Evolutionary conservation across 1,140 invertebrate species (phyloP).

Genomic region (Teleopsis dalmanni): DNA sequence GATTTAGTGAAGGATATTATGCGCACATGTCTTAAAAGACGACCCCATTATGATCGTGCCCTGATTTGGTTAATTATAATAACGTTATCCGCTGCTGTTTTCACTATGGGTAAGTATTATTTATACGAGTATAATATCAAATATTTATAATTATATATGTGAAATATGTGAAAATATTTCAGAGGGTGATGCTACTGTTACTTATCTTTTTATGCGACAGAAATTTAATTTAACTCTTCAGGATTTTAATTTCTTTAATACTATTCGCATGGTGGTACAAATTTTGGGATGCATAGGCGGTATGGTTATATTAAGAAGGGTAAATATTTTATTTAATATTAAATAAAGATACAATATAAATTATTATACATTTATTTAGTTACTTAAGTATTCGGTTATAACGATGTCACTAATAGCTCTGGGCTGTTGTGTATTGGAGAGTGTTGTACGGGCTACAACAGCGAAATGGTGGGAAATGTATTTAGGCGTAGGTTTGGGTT

Average conservation of each 20-base stretch:
- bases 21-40: slow-evolving; percentile 48
- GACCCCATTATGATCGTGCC: slow-evolving; percentile 49
- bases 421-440: slow-evolving; percentile 30
- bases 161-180: not conserved
- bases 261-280: slow-evolving; percentile 31
- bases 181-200: slow-evolving; percentile 38
- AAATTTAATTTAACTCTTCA: slow-evolving; percentile 54
- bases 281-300: slow-evolving; percentile 46
- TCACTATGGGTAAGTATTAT: slow-evolving; percentile 34
- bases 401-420: not conserved
- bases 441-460: slow-evolving; percentile 46
- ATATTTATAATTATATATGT: too few species aligned
- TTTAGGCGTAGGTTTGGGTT: slow-evolving; percentile 33
- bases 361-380: not conserved
- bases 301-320: slow-evolving; percentile 44
- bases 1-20: slow-evolving; percentile 50
- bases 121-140: not conserved
- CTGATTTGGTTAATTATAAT: slow-evolving; percentile 52
- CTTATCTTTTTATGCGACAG: slow-evolving; percentile 52
- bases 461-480: slow-evolving; percentile 54
- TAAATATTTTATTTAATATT: too few species aligned
- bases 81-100: slow-evolving; percentile 46
- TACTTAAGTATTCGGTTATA: not conserved
- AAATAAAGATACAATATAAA: not conserved
- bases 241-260: slow-evolving; percentile 48